These are phyloP conservation scores for Gortyna flavago DNA, from an alignment of 2,888 invertebrate genomes.

Conservation along the genomic window DNA sequence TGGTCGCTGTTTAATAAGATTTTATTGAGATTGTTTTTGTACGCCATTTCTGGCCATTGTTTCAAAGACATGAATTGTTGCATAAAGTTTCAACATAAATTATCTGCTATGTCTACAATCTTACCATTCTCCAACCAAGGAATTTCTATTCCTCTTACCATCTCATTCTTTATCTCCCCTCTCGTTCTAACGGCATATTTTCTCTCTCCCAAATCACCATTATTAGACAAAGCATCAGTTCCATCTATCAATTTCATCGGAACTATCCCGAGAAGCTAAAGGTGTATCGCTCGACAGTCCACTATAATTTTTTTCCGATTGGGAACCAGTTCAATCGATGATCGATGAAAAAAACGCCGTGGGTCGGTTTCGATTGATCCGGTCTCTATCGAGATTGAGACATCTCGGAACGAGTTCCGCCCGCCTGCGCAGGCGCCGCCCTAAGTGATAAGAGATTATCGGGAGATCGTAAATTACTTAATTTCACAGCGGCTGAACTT, in stretches of 20 bases:
- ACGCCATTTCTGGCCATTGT: conserved; percentile 5
- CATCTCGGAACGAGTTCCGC: conserved; percentile 88
- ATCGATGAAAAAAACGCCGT: conserved; percentile 84
- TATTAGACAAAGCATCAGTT: conserved; percentile 65
- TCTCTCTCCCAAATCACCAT: conserved; percentile 58
- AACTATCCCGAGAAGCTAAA: conserved; percentile 61
- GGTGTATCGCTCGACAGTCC: conserved; percentile 64
- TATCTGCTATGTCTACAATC: not conserved
- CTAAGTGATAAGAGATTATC: conserved; percentile 67
- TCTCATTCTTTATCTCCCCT: conserved; percentile 24
- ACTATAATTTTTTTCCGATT: conserved; percentile 78
- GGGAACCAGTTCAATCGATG: conserved; percentile 84
- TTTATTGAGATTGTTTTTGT: conserved; percentile 35
- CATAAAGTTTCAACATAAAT: conserved; percentile 14
- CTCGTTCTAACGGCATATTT: conserved; percentile 51
- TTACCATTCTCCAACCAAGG: not conserved
- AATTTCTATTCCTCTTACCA: conserved; percentile 14
- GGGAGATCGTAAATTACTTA: conserved; percentile 60
- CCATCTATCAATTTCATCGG: conserved; percentile 67
- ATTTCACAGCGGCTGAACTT: conserved; percentile 51
- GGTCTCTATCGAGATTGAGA: conserved; percentile 87
- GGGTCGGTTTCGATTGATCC: conserved; percentile 88
- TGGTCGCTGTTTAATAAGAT: conserved; percentile 43
- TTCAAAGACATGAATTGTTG: conserved; percentile 1
- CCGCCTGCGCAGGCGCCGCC: conserved; percentile 73